phyloP scores from a whole-genome alignment of 2,113 vertebrate species.

The Scalopus aquaticus region DNA sequence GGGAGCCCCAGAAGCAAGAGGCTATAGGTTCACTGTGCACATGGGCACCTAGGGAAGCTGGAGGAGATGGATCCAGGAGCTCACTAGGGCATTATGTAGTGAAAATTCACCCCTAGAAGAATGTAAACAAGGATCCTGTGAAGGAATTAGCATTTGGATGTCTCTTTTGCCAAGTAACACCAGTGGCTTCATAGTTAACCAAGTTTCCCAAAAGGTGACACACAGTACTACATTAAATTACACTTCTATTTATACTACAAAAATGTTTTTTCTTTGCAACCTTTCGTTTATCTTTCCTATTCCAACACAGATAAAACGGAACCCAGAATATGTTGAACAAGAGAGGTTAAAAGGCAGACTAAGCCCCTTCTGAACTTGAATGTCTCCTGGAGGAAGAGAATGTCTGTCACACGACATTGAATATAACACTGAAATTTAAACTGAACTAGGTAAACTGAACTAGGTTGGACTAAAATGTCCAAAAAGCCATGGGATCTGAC shows the following conservation, averaged over 20 bases:
- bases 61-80: background rate
- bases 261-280: background rate
- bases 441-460: background rate
- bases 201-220: background rate
- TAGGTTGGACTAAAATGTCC: background rate
- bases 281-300: background rate
- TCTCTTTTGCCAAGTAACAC: background rate
- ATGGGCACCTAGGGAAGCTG: background rate
- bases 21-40: too few relatives aligned
- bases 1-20: background rate
- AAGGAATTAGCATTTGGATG: background rate
- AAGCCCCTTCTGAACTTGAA: background rate
- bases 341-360: background rate
- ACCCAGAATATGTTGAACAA: background rate
- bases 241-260: background rate
- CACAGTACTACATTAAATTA: background rate
- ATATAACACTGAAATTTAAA: background rate
- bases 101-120: background rate
- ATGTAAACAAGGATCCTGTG: background rate
- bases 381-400: background rate
- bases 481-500: background rate
- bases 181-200: background rate
- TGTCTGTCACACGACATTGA: accelerated
- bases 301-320: background rate
- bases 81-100: background rate